These are phyloP conservation scores for Clitarchus hookeri DNA, from an alignment of 2,888 invertebrate genomes.

Conservation along the genomic window DNA sequence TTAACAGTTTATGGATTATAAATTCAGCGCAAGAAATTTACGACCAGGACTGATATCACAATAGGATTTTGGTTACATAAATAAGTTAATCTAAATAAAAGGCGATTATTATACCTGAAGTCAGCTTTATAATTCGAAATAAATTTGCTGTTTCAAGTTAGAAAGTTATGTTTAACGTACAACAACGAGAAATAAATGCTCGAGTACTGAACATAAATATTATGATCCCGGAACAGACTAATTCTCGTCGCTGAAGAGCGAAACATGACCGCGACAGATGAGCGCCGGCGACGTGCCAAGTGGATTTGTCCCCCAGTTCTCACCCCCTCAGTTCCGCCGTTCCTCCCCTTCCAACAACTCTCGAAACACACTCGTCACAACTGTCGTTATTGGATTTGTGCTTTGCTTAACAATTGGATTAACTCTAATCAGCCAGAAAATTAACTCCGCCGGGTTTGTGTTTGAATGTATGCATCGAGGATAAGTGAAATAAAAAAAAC, in stretches of 20 bases:
- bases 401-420: constrained; percentile 43
- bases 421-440: constrained; percentile 45
- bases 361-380: neutral
- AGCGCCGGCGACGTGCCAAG: neutral
- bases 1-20: too few species aligned
- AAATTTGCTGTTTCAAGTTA: too few species aligned
- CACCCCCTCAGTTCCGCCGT: neutral
- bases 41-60: too few species aligned
- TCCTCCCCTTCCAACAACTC: neutral
- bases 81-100: too few species aligned
- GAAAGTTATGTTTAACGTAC: too few species aligned
- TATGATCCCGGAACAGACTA: neutral
- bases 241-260: neutral
- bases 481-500: constrained; percentile 7
- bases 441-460: constrained; percentile 45
- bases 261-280: neutral
- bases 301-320: neutral
- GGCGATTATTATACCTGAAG: too few species aligned
- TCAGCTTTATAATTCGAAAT: too few species aligned
- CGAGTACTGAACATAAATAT: too few species aligned
- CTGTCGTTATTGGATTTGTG: constrained; percentile 40
- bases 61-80: too few species aligned
- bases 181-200: too few species aligned
- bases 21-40: too few species aligned
- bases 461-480: constrained; percentile 25